These are phyloP conservation scores for Germaria angustata DNA, from an alignment of 2,888 invertebrate species.

Conservation along the genomic window DNA sequence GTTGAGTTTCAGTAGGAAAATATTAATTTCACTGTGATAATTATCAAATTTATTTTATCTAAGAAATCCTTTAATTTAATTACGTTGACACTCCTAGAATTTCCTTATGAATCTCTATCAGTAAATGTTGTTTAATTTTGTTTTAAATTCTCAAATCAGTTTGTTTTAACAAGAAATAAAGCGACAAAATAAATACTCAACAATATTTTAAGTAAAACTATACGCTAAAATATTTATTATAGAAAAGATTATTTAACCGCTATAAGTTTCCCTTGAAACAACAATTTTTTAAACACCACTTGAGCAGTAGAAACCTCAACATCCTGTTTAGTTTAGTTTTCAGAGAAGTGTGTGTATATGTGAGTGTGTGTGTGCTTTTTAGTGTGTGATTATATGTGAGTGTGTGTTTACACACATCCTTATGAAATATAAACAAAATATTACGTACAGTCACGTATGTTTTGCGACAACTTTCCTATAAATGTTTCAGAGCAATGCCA, in stretches of 20 bases:
- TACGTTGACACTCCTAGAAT: not conserved
- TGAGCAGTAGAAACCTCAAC: slow-evolving; percentile 12
- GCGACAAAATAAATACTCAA: not conserved
- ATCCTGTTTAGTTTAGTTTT: slow-evolving; percentile 7
- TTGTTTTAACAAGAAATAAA: not conserved
- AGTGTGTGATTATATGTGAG: too few relatives aligned
- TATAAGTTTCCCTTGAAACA: not conserved
- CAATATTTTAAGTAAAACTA: not conserved
- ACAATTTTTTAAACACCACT: slow-evolving; percentile 1
- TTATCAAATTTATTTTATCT: not conserved
- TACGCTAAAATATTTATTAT: slow-evolving; percentile 10
- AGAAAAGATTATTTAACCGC: not conserved
- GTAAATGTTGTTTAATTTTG: slow-evolving; percentile 32
- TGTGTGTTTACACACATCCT: not conserved
- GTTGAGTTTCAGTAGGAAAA: too few relatives aligned
- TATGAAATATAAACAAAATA: not conserved
- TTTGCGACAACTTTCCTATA: slow-evolving; percentile 21
- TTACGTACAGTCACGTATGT: slow-evolving; percentile 50
- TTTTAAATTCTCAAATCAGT: slow-evolving; percentile 14
- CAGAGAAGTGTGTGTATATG: not conserved
- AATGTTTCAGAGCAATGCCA: slow-evolving; percentile 40
- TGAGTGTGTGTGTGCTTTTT: not conserved
- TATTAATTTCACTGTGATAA: too few relatives aligned
- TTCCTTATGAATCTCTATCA: slow-evolving; percentile 32
- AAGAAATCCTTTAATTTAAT: not conserved